A percentile compares a stretch with the other conserved stretches of the same genome.
Evolutionary conservation across 2,888 invertebrate genomes (phyloP).

Genomic region (Baccha elongata): DNA sequence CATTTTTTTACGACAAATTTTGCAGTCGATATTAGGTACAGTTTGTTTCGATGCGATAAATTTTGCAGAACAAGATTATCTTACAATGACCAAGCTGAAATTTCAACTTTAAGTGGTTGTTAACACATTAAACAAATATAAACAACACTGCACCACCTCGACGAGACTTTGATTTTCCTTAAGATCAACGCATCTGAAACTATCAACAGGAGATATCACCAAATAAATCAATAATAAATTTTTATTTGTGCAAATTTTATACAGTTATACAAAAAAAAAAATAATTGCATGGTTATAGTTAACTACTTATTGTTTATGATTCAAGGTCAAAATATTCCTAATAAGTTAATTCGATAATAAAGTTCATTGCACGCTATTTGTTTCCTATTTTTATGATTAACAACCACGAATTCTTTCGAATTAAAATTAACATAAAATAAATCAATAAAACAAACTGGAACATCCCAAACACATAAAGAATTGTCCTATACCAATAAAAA

Average conservation of each 20-base stretch:
- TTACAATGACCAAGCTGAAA: too few relatives aligned
- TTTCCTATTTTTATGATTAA: background rate
- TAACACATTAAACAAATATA: too few relatives aligned
- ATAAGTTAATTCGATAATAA: conserved; percentile 11
- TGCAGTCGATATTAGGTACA: too few relatives aligned
- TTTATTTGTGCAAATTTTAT: background rate
- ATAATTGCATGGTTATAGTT: background rate
- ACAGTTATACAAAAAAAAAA: background rate
- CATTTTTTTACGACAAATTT: too few relatives aligned
- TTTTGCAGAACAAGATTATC: too few relatives aligned
- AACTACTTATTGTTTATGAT: background rate
- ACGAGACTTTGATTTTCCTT: too few relatives aligned
- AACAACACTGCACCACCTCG: too few relatives aligned
- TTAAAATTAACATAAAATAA: conserved; percentile 28
- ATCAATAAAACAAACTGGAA: conserved; percentile 22
- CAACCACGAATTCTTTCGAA: conserved; percentile 3
- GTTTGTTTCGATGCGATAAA: too few relatives aligned
- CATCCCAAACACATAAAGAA: background rate
- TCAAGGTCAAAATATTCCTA: conserved; percentile 15
- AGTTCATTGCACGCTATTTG: background rate
- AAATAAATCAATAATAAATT: background rate
- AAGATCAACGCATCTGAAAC: too few relatives aligned
- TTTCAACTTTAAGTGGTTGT: too few relatives aligned
- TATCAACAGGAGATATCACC: too few relatives aligned
- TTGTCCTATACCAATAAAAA: background rate